phyloP scores from a whole-genome alignment of 1,140 invertebrate genomes.

The Dendrolimus punctatus region DNA sequence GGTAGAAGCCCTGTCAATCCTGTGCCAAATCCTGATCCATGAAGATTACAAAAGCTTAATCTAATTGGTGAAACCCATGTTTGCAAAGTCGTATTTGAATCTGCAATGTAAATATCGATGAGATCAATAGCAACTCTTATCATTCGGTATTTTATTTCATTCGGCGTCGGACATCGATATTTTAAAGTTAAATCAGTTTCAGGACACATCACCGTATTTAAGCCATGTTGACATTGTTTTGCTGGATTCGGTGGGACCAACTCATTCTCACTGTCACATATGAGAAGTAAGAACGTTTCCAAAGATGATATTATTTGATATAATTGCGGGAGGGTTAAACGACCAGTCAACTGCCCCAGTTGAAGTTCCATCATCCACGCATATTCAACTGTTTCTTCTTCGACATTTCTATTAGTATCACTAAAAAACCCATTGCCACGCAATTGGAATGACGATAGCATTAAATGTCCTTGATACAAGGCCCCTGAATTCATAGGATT shows the following conservation, averaged over 20 bases:
- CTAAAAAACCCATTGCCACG: conserved; percentile 98
- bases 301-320: conserved; percentile 89
- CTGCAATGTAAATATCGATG: conserved; percentile 92
- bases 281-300: conserved; percentile 91
- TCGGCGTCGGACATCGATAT: conserved; percentile 87
- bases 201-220: conserved; percentile 82
- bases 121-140: conserved; percentile 92
- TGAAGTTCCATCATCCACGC: conserved; percentile 93
- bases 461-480: conserved; percentile 89
- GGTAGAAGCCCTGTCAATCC: conserved; percentile 93
- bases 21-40: conserved; percentile 90
- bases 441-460: conserved; percentile 91
- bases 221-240: conserved; percentile 89
- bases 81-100: conserved; percentile 89
- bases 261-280: conserved; percentile 91
- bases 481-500: conserved; percentile 72
- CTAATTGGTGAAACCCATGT: conserved; percentile 91
- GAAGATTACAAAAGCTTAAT: conserved; percentile 93
- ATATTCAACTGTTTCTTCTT: conserved; percentile 97
- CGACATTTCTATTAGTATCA: conserved; percentile 88
- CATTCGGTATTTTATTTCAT: conserved; percentile 97
- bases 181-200: conserved; percentile 81
- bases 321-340: conserved; percentile 85
- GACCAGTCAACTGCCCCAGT: conserved; percentile 85
- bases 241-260: conserved; percentile 84